Base-by-base conservation (phyloP, 1,140 invertebrate genomes). In the Ceratoteleas bidentatus region DNA sequence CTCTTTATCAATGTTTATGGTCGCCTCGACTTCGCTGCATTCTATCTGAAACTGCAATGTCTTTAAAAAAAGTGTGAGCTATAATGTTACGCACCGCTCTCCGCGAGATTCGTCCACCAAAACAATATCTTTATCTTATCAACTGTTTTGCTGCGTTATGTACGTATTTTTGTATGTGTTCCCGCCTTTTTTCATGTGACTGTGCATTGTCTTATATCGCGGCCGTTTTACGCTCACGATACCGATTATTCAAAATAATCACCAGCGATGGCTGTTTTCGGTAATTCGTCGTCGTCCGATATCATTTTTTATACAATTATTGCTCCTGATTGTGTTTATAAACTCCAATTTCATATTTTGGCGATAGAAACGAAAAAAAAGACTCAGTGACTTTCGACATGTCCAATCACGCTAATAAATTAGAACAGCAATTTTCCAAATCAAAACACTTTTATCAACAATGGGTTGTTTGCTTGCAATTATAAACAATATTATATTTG, bases 41-140 rank as follows among this genome's bases (percentile, higher is more conserved):
- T 56, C 47, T 74, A 65, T 65, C 52, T 49, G 3, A 34, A 58
- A 64, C 38, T 77, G 64, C 65, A 68, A 58, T 56, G 54, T 61
- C 57, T 61, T 68, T 11, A 34, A 13, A 24, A n/a, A 75, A 66
- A 34, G 11, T 16, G 7, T 8, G 36, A 45, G 53, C 15, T 57
- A 49, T 43, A 45, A 60, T 10, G 36, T 38, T 74, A 24, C 38
- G 34, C 36, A 8, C n/a, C 33, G 52, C 6, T 7, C 60, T 52
- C 16, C 40, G 47, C 11, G 13, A 66, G 52, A 72, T 79, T 58
- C 16, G 60, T 53, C 40, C 54, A 79, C 57, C 72, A 81, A 72
- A 60, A 72, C 60, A 75, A 61, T 68, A 58, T 78, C 38, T 53
- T 54, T 82, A 75, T 83, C 81, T 83, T 83, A 83, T 79, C 81